A percentile compares a stretch with the other conserved stretches of the same genome.
phyloP scores from a whole-genome alignment of 2,113 vertebrate genomes.

The Vimba vimba region DNA sequence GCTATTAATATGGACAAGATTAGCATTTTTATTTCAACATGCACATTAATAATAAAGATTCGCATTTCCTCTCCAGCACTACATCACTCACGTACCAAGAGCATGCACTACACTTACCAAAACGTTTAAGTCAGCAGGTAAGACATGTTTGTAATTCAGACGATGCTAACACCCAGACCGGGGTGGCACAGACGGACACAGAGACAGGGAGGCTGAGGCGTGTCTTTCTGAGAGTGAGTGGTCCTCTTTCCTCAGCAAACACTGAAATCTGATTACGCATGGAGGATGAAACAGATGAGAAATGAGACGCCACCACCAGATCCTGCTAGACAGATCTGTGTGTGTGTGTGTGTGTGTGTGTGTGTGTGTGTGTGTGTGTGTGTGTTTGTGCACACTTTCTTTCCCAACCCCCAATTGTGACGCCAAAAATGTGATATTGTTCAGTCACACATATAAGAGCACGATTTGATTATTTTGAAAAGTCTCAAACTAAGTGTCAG shows the following conservation, averaged over 20 bases:
- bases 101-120: conserved; percentile 10
- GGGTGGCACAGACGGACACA: background rate
- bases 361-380: background rate
- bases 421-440: no score
- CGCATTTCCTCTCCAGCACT: conserved; percentile 67
- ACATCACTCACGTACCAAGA: conserved; percentile 40
- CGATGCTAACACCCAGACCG: background rate
- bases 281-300: conserved; percentile 40
- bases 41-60: conserved; percentile 79
- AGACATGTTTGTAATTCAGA: conserved; percentile 24
- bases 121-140: conserved; percentile 26
- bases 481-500: background rate
- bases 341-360: background rate
- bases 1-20: conserved; percentile 73
- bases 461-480: background rate
- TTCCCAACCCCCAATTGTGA: conserved; percentile 5
- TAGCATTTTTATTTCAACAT: conserved; percentile 74
- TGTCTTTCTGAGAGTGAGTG: background rate
- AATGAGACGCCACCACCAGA: conserved; percentile 23
- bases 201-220: conserved; percentile 23
- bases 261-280: conserved; percentile 34
- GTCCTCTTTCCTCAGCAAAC: conserved; percentile 17
- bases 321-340: conserved; percentile 17
- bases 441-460: no score
- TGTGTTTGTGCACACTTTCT: background rate